Evolutionary conservation across 2,113 vertebrate species (phyloP).

Genomic region (Stomatorhinus ivindoensis): DNA sequence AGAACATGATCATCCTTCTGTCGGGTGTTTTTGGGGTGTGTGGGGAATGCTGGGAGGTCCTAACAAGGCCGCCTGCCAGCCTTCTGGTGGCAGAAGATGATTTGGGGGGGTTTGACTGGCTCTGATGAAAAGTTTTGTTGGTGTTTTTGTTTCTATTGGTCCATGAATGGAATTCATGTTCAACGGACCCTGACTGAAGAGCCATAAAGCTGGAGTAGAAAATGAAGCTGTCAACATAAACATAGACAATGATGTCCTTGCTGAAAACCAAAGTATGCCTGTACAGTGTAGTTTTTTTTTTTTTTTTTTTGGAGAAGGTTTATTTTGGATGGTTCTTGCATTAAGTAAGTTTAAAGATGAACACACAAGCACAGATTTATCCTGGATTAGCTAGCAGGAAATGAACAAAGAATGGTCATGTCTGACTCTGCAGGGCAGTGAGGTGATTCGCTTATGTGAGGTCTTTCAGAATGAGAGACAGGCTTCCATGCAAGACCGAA

Average conservation of each 20-base stretch:
- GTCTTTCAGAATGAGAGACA: not conserved
- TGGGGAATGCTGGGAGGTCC: not conserved
- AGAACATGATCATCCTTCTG: not conserved
- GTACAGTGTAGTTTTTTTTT: not conserved
- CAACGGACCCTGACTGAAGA: not conserved
- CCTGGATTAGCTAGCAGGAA: not conserved
- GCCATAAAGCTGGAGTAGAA: not conserved
- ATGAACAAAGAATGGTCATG: not conserved
- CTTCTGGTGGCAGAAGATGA: not conserved
- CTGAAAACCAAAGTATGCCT: not conserved
- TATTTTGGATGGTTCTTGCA: not conserved
- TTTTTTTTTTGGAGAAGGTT: not conserved
- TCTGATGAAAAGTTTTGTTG: not conserved
- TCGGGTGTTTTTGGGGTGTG: not conserved
- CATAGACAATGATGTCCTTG: not conserved
- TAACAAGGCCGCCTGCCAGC: not conserved
- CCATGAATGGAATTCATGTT: not conserved
- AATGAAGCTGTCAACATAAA: not conserved
- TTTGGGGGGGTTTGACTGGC: not conserved
- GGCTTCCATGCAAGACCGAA: not conserved
- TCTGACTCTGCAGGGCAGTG: not conserved
- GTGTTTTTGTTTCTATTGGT: not conserved
- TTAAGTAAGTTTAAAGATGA: not conserved
- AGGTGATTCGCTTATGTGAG: not conserved
- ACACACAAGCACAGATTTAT: not conserved